These are phyloP conservation scores for Onychomys leucogaster DNA, from an alignment of 2,797 vertebrate species.

Conservation along the genomic window DNA sequence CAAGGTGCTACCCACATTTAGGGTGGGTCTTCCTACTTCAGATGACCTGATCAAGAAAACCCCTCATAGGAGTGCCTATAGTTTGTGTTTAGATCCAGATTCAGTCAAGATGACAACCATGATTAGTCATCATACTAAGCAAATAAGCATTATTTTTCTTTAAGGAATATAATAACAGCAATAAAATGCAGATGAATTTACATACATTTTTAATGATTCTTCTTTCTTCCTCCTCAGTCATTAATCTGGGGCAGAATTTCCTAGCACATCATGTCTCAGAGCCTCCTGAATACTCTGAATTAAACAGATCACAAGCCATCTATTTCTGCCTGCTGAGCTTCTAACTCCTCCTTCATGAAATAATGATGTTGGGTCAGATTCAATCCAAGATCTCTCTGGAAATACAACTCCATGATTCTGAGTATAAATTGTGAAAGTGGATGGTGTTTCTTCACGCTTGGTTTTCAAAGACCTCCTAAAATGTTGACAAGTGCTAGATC, in stretches of 20 bases:
- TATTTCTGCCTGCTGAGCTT: not conserved
- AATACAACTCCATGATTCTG: not conserved
- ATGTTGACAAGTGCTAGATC: not conserved
- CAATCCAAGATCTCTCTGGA: not conserved
- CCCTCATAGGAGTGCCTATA: not conserved
- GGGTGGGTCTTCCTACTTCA: too few species aligned
- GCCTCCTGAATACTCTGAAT: not conserved
- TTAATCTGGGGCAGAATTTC: not conserved
- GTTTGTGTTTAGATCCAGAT: not conserved
- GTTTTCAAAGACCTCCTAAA: not conserved
- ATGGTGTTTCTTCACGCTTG: not conserved
- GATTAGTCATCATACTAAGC: not conserved
- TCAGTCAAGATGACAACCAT: not conserved
- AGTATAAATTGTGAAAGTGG: not conserved
- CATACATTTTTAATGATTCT: not conserved
- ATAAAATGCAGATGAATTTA: constrained; percentile 4
- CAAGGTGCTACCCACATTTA: too few species aligned
- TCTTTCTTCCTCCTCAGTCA: not conserved
- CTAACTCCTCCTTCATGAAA: not conserved
- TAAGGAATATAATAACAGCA: not conserved
- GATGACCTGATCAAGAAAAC: too few species aligned
- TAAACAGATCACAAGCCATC: not conserved
- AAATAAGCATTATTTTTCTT: not conserved
- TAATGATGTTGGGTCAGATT: not conserved
- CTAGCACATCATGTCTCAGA: not conserved